Base-by-base conservation (phyloP, 2,888 invertebrate genomes). In the Leptarthrus brevirostris region DNA sequence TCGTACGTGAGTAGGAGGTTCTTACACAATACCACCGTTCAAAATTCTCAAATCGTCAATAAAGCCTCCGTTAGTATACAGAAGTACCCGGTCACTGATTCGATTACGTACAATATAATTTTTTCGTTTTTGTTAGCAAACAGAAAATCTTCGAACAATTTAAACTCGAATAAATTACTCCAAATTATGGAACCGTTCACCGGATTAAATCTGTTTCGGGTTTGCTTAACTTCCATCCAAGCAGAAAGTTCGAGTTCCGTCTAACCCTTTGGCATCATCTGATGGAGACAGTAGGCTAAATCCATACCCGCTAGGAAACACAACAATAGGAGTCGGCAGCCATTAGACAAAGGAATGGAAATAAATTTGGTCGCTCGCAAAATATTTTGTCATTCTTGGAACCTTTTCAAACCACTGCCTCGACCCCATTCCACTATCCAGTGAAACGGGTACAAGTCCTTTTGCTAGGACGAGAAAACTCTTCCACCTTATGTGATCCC, bases 321-420 rank as follows among this genome's bases (percentile, higher is more conserved):
- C n/a, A 34, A 61, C 36, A 61, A 61, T 40, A 61, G 61, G 61
- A 61, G 36, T 30, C 18, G 36, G 40, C 61, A 61, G 36, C 61
- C 61, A 61, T 61, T 61, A 61, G 22, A 61, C 61, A 61, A 61
- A 61, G 61, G 61, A 61, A 61, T n/a, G n/a, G n/a, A n/a, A n/a
- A n/a, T n/a, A n/a, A n/a, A n/a, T 61, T 61, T 24, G 40, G 61
- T 61, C 61, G 18, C 8, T 61, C 40, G 61, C 36, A 61, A 61
- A 61, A 61, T 61, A 61, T 61, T 40, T 61, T 61, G 61, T 22
- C 61, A 61, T 61, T 40, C 61, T 61, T 61, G 61, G 61, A 61
- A 61, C 61, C 36, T 22, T 61, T 61, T 61, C 61, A 61, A 40
- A 61, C 61, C 40, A 40, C 61, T 36, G 6, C 40, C 36, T 16